Evolutionary conservation across 2,113 vertebrate genomes (phyloP), one percentile per base, ranked within the genome.

Genomic region (Camelus dromedarius): DNA sequence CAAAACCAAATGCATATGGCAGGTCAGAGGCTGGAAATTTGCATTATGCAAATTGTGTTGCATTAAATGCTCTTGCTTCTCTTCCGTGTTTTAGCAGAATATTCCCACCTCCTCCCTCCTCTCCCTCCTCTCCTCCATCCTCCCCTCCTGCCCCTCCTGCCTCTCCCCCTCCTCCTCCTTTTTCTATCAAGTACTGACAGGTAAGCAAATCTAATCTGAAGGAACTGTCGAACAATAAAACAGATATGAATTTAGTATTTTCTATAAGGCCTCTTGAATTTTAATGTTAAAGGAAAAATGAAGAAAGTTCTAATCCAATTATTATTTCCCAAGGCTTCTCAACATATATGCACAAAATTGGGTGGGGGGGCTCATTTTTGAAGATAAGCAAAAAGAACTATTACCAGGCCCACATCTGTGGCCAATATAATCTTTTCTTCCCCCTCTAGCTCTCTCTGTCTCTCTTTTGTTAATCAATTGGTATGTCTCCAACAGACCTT

Each of bases 381-480:
- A 79, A 94, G 46, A 42, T 22, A 42, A 88, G 26, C 35, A 70
- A 54, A 54, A 28, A 60, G 15, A 70, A 4, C 14, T 19, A 6
- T 50, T 35, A 46, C 3, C 3, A 48, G 54, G 16, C 24, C 13
- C 30, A 20, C 12, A 19, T 38, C 50, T 46, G 3, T 60, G 19
- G 14, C 38, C 24, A 16, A 0, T 42, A 46, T 1, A 18, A 30
- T 6, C 13, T 50, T 48, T 42, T 26, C n/a, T 13, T 42, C 4
- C 9, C 8, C 0, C 0, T 2, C 6, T 10, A 0, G 46, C 46
- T 12, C 0, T 6, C 6, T n/a, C 30, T 9, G 5, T 52, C 24
- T 22, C 6, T 62, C 56, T 50, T 54, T n/a, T 66, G 20, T 56
- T 73, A 35, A 85, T 32, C 30, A 46, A 8, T 32, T 46, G 2